phyloP scores from a whole-genome alignment of 2,888 invertebrate genomes.

The Acleris holmiana region DNA sequence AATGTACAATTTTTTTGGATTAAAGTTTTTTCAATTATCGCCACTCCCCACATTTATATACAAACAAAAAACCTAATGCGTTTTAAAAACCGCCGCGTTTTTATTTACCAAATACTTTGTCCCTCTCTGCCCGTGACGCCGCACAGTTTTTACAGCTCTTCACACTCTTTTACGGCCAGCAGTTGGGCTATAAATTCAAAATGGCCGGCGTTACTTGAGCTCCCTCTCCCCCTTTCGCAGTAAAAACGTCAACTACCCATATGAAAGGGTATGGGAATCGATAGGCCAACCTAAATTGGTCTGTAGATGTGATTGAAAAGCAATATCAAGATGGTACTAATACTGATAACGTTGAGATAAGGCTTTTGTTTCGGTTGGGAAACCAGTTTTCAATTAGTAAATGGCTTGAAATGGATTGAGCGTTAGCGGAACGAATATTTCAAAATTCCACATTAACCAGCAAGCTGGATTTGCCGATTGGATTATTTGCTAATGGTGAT shows the following conservation, averaged over 20 bases:
- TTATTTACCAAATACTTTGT: neutral
- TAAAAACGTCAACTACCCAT: neutral
- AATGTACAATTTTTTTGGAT: too few species aligned
- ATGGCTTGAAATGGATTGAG: constrained; percentile 4
- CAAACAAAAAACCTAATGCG: neutral
- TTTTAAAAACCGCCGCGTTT: constrained; percentile 1
- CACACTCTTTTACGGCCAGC: constrained; percentile 36
- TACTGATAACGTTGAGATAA: constrained; percentile 32
- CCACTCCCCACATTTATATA: too few species aligned
- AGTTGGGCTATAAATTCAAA: constrained; percentile 36
- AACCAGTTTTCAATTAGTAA: constrained; percentile 31
- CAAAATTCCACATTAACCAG: too few species aligned
- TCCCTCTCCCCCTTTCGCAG: neutral
- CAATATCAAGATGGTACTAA: constrained; percentile 36
- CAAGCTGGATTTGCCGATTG: too few species aligned
- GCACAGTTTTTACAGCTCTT: constrained; percentile 37
- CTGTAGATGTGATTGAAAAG: constrained; percentile 34
- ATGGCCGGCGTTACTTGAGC: constrained; percentile 15
- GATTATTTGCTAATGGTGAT: too few species aligned
- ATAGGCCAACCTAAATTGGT: constrained; percentile 18
- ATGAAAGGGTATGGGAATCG: neutral
- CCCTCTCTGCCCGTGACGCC: constrained; percentile 12
- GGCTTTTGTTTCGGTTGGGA: constrained; percentile 23
- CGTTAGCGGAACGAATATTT: too few species aligned
- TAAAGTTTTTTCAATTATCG: too few species aligned